phyloP scores from a whole-genome alignment of 2,797 vertebrate genomes.

The Bovichtus diacanthus region DNA sequence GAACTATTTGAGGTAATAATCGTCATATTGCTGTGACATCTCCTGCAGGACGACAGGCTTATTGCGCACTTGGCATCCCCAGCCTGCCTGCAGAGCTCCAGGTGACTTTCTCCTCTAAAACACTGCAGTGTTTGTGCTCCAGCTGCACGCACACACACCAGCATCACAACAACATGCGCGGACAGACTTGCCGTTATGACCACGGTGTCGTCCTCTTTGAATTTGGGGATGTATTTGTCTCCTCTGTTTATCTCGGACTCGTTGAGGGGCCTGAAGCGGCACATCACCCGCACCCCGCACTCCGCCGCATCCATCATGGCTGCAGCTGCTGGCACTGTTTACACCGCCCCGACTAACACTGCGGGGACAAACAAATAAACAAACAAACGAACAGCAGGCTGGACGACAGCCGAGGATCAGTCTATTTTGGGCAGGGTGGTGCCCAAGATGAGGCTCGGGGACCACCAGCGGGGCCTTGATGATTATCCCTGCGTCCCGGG shows the following conservation, averaged over 20 bases:
- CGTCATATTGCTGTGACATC: neutral
- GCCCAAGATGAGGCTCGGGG: constrained; percentile 24
- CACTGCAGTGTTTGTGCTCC: constrained; percentile 33
- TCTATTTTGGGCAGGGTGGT: neutral
- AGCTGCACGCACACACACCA: neutral
- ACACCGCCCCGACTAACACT: neutral
- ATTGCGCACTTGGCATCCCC: constrained; percentile 48
- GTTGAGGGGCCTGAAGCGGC: constrained; percentile 95
- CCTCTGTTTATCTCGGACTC: constrained; percentile 91
- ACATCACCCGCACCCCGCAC: constrained; percentile 97
- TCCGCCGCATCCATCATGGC: constrained; percentile 91
- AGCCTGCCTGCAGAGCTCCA: constrained; percentile 40
- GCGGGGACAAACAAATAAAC: neutral
- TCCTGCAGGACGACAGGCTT: neutral
- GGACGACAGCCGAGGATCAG: neutral
- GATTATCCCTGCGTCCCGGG: neutral
- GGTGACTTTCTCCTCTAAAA: constrained; percentile 17
- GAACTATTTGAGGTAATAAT: too few relatives aligned
- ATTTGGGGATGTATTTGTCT: constrained; percentile 96
- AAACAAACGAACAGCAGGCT: neutral
- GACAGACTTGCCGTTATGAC: constrained; percentile 89
- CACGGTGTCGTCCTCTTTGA: constrained; percentile 94
- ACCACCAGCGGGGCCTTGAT: constrained; percentile 14
- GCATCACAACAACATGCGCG: neutral
- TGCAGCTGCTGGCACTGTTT: constrained; percentile 14